Percentiles rank a stretch among this genome's conserved stretches.
phyloP scores from a whole-genome alignment of 2,888 invertebrate genomes.

The Amaurobius ferox region DNA sequence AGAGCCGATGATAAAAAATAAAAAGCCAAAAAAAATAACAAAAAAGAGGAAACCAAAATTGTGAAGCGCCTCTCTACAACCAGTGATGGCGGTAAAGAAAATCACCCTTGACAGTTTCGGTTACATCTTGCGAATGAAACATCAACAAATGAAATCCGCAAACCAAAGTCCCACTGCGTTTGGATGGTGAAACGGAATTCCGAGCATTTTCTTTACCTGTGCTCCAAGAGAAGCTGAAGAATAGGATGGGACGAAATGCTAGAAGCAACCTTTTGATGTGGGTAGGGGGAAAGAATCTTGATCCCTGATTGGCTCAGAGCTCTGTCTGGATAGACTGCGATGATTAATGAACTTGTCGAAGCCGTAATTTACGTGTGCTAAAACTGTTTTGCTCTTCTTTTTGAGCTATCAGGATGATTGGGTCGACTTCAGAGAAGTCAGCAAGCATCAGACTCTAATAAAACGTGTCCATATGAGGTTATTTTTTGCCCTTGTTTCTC shows the following conservation, averaged over 20 bases:
- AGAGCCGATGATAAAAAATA: conserved; percentile 52
- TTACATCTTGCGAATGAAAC: conserved; percentile 10
- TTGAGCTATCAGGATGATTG: conserved; percentile 50
- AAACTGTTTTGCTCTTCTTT: conserved; percentile 47
- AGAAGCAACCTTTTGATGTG: conserved; percentile 25
- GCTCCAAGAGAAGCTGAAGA: neutral
- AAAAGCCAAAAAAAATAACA: conserved; percentile 37
- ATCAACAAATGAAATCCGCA: conserved; percentile 19
- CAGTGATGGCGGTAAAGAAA: neutral
- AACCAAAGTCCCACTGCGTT: conserved; percentile 8
- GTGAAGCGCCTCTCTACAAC: conserved; percentile 10
- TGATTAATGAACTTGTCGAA: conserved; percentile 69
- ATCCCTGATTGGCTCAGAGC: conserved; percentile 41
- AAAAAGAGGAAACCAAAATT: conserved; percentile 7
- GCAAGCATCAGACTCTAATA: conserved; percentile 31
- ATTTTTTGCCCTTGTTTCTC: conserved; percentile 46
- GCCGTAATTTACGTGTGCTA: conserved; percentile 66
- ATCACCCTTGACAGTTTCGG: conserved; percentile 10
- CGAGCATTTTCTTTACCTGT: neutral
- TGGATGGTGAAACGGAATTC: conserved; percentile 4
- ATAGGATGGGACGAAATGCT: conserved; percentile 23
- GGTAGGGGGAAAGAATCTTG: conserved; percentile 19
- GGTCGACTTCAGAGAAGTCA: conserved; percentile 29
- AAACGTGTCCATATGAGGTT: conserved; percentile 51
- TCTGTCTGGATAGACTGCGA: conserved; percentile 37